These are phyloP conservation scores for Lathronympha strigana DNA, from an alignment of 2,888 invertebrate species.

Conservation along the genomic window DNA sequence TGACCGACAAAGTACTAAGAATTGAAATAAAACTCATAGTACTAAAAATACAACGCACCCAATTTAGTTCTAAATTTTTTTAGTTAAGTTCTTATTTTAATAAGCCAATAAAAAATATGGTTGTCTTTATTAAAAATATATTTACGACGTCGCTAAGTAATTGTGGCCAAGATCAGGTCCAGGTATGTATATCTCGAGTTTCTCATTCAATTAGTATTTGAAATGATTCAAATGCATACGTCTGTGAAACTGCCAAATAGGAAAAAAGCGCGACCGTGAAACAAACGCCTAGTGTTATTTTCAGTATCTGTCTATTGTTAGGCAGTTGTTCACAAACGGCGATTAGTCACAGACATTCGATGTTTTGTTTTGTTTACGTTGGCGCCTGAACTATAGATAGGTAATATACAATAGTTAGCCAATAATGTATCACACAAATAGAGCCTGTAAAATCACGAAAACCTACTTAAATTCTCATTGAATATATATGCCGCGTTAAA, in stretches of 20 bases:
- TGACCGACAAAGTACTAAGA: background rate
- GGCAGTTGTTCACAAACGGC: slow-evolving; percentile 5
- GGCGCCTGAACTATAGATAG: background rate
- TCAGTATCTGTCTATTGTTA: slow-evolving; percentile 16
- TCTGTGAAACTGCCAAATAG: slow-evolving; percentile 6
- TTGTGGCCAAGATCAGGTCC: too few species aligned
- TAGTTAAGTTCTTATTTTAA: background rate
- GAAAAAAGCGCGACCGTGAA: background rate
- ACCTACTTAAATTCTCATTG: too few species aligned
- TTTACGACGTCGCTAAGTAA: background rate
- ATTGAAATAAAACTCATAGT: background rate
- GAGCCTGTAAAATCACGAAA: too few species aligned
- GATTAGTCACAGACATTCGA: slow-evolving; percentile 17
- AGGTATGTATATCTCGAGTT: too few species aligned
- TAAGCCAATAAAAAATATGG: background rate
- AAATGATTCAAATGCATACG: background rate
- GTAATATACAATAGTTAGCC: background rate
- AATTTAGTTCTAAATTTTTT: background rate
- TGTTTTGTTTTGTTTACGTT: slow-evolving; percentile 10
- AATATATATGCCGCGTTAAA: too few species aligned
- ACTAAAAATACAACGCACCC: background rate
- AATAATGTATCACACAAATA: too few species aligned
- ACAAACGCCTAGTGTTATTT: background rate
- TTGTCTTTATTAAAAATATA: background rate
- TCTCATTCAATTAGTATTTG: too few species aligned